A percentile compares a stretch with the other conserved stretches of the same genome.
phyloP scores from a whole-genome alignment of 2,113 vertebrate genomes.

The Xenopus borealis region DNA sequence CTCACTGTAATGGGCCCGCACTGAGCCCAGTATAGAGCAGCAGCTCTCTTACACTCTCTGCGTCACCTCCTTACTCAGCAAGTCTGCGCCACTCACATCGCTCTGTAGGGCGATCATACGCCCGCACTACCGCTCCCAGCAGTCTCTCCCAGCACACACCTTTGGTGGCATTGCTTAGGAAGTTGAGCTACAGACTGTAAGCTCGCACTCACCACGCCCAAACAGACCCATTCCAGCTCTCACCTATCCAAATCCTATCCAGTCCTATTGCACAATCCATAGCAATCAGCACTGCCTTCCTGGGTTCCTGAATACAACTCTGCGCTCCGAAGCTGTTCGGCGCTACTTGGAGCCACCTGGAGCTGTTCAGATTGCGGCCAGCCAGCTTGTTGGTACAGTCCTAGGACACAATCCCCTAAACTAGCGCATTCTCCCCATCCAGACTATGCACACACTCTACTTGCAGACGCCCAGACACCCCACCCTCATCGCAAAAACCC shows the following conservation, averaged over 20 bases:
- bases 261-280: no score
- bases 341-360: no score
- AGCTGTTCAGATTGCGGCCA: no score
- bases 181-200: no score
- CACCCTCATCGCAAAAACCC: neutral
- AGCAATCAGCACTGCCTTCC: no score
- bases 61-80: no score
- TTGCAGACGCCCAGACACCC: neutral
- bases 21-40: no score
- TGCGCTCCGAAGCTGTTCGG: no score
- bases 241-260: neutral
- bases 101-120: neutral
- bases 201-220: no score
- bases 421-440: neutral
- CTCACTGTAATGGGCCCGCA: no score
- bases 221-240: neutral
- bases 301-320: no score
- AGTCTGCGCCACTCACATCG: neutral
- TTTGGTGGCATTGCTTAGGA: neutral
- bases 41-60: no score
- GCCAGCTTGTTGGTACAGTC: neutral
- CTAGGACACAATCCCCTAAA: neutral
- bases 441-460: neutral
- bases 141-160: neutral
- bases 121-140: neutral